phyloP scores from a whole-genome alignment of 2,797 vertebrate species.

The Gambelia wislizenii region DNA sequence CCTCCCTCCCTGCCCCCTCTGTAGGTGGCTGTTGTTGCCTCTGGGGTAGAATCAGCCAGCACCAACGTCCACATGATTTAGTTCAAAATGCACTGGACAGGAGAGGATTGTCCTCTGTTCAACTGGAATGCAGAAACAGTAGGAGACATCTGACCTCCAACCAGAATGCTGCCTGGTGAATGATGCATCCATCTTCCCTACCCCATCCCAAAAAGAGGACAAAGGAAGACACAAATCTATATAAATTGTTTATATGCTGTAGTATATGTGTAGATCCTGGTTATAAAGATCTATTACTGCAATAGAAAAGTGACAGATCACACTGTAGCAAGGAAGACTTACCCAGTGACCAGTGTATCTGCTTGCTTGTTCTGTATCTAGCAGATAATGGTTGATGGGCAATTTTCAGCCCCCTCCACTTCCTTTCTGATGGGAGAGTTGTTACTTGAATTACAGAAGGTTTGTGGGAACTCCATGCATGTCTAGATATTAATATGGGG shows the following conservation, averaged over 20 bases:
- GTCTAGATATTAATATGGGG: too few species aligned
- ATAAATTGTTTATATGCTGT: neutral
- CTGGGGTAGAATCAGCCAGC: neutral
- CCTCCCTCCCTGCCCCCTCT: neutral
- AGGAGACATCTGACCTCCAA: constrained; percentile 19
- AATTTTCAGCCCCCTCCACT: neutral
- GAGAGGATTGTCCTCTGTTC: neutral
- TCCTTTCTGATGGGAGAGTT: neutral
- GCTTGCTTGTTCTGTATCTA: neutral
- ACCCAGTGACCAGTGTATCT: too few species aligned
- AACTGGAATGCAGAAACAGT: constrained; percentile 2
- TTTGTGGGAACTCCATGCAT: too few species aligned
- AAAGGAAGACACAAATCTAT: neutral
- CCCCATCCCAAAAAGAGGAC: neutral
- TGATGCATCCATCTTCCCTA: neutral
- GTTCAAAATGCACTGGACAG: constrained; percentile 17
- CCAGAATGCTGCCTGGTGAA: neutral
- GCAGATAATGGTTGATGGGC: neutral
- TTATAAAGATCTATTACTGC: neutral
- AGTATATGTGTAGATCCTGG: neutral
- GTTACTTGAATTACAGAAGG: too few species aligned
- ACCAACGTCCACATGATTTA: constrained; percentile 47
- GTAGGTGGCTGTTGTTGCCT: constrained; percentile 28
- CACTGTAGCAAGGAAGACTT: too few species aligned
- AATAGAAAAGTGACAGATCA: neutral